These are phyloP conservation scores for Drosophila vallismaia DNA, from an alignment of 2,888 invertebrate species.

Conservation along the genomic window DNA sequence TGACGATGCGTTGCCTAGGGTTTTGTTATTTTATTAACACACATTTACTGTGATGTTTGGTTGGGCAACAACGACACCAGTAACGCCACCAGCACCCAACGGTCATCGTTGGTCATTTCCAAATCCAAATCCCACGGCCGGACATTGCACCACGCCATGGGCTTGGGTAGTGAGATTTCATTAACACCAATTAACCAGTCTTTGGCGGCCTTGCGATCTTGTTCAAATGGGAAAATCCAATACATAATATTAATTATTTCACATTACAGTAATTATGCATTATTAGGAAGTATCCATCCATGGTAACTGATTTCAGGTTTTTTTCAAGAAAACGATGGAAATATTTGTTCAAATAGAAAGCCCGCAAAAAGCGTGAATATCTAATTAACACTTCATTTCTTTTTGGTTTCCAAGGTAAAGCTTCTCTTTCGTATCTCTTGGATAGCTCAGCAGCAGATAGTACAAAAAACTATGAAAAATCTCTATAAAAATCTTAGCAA, in stretches of 20 bases:
- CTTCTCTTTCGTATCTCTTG: background rate
- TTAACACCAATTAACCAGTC: slow-evolving; percentile 20
- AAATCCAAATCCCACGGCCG: slow-evolving; percentile 35
- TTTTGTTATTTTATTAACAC: slow-evolving; percentile 51
- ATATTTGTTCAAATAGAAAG: background rate
- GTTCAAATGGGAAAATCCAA: background rate
- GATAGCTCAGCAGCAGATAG: background rate
- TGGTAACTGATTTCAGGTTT: no score
- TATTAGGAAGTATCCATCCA: background rate
- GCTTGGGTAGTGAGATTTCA: slow-evolving; percentile 17
- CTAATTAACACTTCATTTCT: background rate
- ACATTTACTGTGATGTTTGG: slow-evolving; percentile 26
- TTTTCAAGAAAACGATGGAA: no score
- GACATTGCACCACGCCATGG: slow-evolving; percentile 28
- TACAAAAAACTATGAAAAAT: background rate
- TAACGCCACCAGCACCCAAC: background rate
- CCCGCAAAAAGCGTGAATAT: background rate
- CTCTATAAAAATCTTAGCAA: background rate
- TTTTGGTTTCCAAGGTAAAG: background rate
- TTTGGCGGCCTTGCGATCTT: background rate
- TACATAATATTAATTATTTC: background rate
- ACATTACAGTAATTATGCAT: background rate
- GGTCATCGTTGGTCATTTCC: slow-evolving; percentile 24
- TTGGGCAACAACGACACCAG: slow-evolving; percentile 28
- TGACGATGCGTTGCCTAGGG: slow-evolving; percentile 47